Percentiles rank a stretch among this genome's conserved stretches.
Evolutionary conservation across 1,140 invertebrate genomes (phyloP).

Genomic region (Asbolus verrucosus): DNA sequence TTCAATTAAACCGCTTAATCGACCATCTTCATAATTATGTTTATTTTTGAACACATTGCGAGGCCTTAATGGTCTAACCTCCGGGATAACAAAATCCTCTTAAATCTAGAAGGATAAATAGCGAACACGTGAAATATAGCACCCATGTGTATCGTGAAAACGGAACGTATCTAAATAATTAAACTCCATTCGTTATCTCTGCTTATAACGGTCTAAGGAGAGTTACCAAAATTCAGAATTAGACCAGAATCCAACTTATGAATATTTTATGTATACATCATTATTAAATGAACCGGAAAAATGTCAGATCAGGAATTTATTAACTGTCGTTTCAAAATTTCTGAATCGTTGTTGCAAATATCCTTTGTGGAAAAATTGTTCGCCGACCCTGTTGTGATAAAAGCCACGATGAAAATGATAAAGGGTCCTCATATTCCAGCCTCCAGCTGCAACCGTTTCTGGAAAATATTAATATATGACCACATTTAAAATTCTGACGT

Average conservation of each 20-base stretch:
- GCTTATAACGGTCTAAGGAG: too few species aligned
- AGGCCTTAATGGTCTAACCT: background rate
- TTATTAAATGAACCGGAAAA: background rate
- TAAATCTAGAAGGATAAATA: slow-evolving; percentile 19
- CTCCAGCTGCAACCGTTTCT: slow-evolving; percentile 10
- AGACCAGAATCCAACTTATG: too few species aligned
- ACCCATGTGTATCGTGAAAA: slow-evolving; percentile 4
- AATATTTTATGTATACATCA: too few species aligned
- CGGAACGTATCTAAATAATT: too few species aligned
- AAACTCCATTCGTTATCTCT: too few species aligned
- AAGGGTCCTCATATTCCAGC: slow-evolving; percentile 10
- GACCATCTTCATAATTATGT: too few species aligned
- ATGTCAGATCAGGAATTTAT: slow-evolving; percentile 5
- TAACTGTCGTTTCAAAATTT: background rate
- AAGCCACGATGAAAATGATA: slow-evolving; percentile 1
- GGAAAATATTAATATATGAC: slow-evolving; percentile 5
- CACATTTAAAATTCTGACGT: slow-evolving; percentile 27
- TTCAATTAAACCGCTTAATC: too few species aligned
- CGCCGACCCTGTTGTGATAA: background rate
- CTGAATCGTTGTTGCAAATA: background rate
- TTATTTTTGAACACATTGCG: background rate
- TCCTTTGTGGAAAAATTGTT: too few species aligned
- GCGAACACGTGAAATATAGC: slow-evolving; percentile 14
- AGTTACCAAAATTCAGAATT: too few species aligned
- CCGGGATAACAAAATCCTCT: slow-evolving; percentile 12